phyloP scores from a whole-genome alignment of 1,140 invertebrate genomes.

The Drosophila carrolli region DNA sequence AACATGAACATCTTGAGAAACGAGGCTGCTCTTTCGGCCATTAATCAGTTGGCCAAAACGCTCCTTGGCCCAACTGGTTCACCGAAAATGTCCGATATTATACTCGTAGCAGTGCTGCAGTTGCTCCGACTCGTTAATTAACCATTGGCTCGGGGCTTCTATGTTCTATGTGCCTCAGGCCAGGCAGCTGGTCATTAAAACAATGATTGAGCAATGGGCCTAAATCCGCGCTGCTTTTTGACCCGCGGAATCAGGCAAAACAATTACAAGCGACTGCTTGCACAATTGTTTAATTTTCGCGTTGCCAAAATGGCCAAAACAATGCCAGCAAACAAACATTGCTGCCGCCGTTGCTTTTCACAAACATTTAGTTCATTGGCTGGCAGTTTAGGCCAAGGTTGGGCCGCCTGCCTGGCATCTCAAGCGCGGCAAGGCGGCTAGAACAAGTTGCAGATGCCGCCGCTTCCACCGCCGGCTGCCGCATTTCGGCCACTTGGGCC shows the following conservation, averaged over 20 bases:
- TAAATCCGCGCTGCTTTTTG: slow-evolving; percentile 21
- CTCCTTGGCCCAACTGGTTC: slow-evolving; percentile 56
- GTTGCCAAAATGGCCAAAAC: slow-evolving; percentile 67
- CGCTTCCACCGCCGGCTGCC: slow-evolving; percentile 21
- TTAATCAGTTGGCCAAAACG: slow-evolving; percentile 60
- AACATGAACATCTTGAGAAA: slow-evolving; percentile 36
- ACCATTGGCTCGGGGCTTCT: slow-evolving; percentile 13
- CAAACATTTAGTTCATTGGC: slow-evolving; percentile 83
- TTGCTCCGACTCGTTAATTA: slow-evolving; percentile 34
- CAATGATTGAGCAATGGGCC: slow-evolving; percentile 43
- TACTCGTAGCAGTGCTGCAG: slow-evolving; percentile 1
- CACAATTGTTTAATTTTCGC: slow-evolving; percentile 82
- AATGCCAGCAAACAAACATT: slow-evolving; percentile 64
- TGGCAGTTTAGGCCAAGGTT: slow-evolving; percentile 81
- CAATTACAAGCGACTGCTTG: slow-evolving; percentile 71
- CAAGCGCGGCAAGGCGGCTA: slow-evolving; percentile 41
- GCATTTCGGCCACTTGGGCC: slow-evolving; percentile 40
- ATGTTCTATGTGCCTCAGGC: slow-evolving; percentile 35
- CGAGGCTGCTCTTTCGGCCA: slow-evolving; percentile 41
- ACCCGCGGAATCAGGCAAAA: slow-evolving; percentile 62
- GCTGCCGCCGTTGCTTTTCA: slow-evolving; percentile 61
- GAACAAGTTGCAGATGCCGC: slow-evolving; percentile 41
- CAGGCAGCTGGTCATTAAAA: slow-evolving; percentile 46
- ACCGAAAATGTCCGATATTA: slow-evolving; percentile 20
- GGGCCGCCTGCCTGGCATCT: slow-evolving; percentile 19